Evolutionary conservation across 2,888 invertebrate genomes (phyloP), one percentile per base, ranked within the genome.

Genomic region (Agriopis aurantiaria): DNA sequence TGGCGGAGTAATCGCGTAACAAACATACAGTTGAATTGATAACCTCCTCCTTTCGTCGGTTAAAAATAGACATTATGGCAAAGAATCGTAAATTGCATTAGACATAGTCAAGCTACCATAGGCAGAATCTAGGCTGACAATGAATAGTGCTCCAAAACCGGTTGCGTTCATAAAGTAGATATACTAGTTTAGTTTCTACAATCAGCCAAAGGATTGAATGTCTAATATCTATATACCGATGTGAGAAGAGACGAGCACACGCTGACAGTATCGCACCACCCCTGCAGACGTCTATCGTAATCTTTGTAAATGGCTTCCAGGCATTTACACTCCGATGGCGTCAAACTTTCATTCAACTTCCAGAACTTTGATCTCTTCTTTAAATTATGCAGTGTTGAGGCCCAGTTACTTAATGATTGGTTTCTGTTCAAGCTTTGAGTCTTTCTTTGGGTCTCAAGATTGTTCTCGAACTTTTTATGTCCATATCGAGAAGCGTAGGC

Each of bases 231-330:
- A n/a, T n/a, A n/a, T n/a, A 92, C 91, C 90, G 90, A 85, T 72
- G 82, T 87, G 14, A 89, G 73, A 64, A 88, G 75, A 48, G 92
- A 89, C 43, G 93, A 88, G 75, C 90, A 92, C 70, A 89, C 86
- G 80, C 93, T 93, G 59, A 95, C 84, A 49, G 92, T 91, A 68
- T 95, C 94, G 77, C 94, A 94, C 95, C 95, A 95, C 72, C 91
- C 89, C 75, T 93, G 91, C 69, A 95, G 82, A 33, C 93, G 88
- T 78, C 84, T 88, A 71, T 94, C 94, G 71, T 95, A 95, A 71
- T 93, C 91, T 72, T 90, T 83, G 75, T 95, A 94, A 65, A 95
- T 86, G 7, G 90, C 82, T 81, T 94, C 90, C 71, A 95, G 85
- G 69, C 93, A 93, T 80, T 91, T 89, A 75, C 89, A 88, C 75